These are phyloP conservation scores for Sebastes iracundus DNA, from an alignment of 2,797 vertebrate species.

Conservation along the genomic window DNA sequence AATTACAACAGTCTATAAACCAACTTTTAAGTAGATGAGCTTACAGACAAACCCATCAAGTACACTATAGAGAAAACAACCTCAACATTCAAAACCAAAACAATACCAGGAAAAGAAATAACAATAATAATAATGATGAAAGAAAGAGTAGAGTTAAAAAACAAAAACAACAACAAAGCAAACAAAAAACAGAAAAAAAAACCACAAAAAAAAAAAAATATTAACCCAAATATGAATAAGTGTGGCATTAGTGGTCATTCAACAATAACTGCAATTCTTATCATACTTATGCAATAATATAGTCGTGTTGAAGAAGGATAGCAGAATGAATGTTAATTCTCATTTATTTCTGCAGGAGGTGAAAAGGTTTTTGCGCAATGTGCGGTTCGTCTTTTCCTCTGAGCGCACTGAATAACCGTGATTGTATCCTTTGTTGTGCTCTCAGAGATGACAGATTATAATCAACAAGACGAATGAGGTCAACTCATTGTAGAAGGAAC, in stretches of 20 bases:
- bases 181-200: no score
- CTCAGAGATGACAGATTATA: conserved; percentile 70
- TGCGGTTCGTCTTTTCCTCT: conserved; percentile 50
- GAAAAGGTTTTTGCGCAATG: conserved; percentile 49
- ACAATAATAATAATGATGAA: no score
- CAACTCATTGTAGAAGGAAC: conserved; percentile 65
- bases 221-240: neutral
- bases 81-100: no score
- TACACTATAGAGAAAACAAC: no score
- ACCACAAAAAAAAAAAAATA: no score
- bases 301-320: neutral
- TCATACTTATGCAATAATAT: neutral
- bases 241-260: neutral
- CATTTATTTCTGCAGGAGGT: conserved; percentile 40
- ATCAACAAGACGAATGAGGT: conserved; percentile 77
- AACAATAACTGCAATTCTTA: neutral
- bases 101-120: no score
- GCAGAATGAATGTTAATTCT: neutral
- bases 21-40: no score
- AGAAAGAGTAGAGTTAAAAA: no score
- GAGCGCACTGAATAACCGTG: conserved; percentile 62
- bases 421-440: conserved; percentile 74
- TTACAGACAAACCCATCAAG: no score
- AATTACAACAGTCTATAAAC: no score
- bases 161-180: no score